Base-by-base conservation (phyloP, 2,888 invertebrate species). In the Tipula lateralis region DNA sequence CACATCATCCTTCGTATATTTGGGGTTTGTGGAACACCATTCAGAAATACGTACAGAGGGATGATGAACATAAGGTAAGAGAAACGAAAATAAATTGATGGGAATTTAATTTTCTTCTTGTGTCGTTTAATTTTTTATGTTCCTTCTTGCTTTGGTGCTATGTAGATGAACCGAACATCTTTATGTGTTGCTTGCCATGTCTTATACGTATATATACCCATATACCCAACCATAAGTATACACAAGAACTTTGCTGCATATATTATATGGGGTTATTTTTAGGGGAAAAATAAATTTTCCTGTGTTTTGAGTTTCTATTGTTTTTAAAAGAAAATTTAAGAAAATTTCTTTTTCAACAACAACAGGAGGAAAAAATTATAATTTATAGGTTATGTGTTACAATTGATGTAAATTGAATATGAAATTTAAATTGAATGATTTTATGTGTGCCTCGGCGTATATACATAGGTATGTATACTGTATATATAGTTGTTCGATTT, bases 321-420 rank as follows among this genome's bases (percentile, higher is more conserved):
- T 66, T 66, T 66, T 66, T 66, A 50, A 50, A 50, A 50, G 0
- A 50, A 44, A 44, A 44, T 44, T 50, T 19, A 50, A 50, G 16
- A 16, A 50, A 16, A 50, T 16, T 24, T 66, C 24, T 66, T 24
- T 66, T 66, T 66, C 24, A 24, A 66, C 66, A 24, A 66, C 19
- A 66, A 24, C 16, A 16, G 44, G 44, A 50, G 44, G 44, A 66
- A 66, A 66, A 66, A 66, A 66, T 66, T 66, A 66, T 66, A 66
- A 66, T 66, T 66, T 66, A 66, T 66, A 66, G 66, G 66, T 66
- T 66, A 66, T 66, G 66, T 66, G 66, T 66, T 66, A 66, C 66
- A 66, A 66, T 66, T 66, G 66, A 66, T 66, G 66, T 66, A 66
- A 66, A 66, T 66, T 66, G 66, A 66, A 66, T 66, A 66, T 66